Evolutionary conservation across 2,888 invertebrate species (phyloP).

Genomic region (Drosophila leonis): DNA sequence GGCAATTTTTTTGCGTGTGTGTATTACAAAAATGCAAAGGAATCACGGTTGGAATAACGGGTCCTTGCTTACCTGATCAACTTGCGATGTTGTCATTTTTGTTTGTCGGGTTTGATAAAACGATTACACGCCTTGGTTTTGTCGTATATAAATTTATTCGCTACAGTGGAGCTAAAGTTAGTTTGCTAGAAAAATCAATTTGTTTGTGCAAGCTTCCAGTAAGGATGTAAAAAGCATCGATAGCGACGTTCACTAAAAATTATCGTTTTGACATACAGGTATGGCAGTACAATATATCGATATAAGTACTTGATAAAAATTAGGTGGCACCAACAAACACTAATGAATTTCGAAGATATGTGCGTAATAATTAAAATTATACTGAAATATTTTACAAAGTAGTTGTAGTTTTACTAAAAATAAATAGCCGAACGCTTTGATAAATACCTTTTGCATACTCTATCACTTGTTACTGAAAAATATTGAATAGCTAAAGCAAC

Average conservation of each 20-base stretch:
- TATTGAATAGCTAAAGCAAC: conserved; percentile 15
- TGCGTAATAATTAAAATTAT: neutral
- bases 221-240: conserved; percentile 53
- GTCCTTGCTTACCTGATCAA: conserved; percentile 62
- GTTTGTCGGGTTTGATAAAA: conserved; percentile 4
- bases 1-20: conserved; percentile 28
- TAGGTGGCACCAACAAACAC: neutral
- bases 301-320: conserved; percentile 5
- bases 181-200: conserved; percentile 61
- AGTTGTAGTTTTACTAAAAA: neutral
- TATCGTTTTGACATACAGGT: conserved; percentile 28
- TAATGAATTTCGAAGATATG: neutral
- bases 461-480: conserved; percentile 18
- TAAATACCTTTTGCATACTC: neutral
- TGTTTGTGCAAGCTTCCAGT: conserved; percentile 40
- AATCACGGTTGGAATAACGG: neutral
- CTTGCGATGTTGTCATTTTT: conserved; percentile 70
- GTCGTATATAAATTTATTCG: neutral
- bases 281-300: conserved; percentile 13
- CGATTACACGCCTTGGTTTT: conserved; percentile 7
- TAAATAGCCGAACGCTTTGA: too few species aligned
- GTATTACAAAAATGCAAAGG: neutral
- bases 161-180: conserved; percentile 32
- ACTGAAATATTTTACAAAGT: neutral
- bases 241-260: conserved; percentile 19